Conservation (phyloP, 2,888 invertebrate genomes). For the Phyllotreta striolata region DNA sequence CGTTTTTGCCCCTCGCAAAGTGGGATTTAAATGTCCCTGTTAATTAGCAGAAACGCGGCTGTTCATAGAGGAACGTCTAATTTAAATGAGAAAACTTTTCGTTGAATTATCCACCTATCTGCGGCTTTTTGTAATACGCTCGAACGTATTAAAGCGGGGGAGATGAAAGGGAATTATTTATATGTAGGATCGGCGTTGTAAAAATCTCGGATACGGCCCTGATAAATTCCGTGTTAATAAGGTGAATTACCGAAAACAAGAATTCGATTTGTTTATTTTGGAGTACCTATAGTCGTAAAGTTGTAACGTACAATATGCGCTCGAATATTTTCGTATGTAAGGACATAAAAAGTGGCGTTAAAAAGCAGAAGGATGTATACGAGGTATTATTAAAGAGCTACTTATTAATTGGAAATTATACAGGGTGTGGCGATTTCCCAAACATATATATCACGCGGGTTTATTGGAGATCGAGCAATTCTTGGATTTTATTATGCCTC, state of each 20-base stretch:
- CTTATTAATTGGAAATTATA: no score
- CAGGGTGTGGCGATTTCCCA: no score
- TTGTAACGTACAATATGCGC: constrained; percentile 26
- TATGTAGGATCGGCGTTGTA: no score
- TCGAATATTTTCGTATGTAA: constrained; percentile 16
- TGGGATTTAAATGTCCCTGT: constrained; percentile 13
- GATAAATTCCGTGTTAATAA: no score
- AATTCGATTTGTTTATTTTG: constrained; percentile 37
- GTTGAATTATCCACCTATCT: no score
- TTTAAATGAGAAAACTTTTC: constrained; percentile 25
- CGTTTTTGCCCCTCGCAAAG: constrained; percentile 3
- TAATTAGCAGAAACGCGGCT: constrained; percentile 27
- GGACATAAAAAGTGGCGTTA: constrained; percentile 36
- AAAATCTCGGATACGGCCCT: no score
- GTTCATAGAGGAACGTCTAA: constrained; percentile 23
- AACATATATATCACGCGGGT: no score
- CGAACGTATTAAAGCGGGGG: no score
- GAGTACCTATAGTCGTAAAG: constrained; percentile 35
- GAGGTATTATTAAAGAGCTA: constrained; percentile 1
- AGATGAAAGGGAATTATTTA: no score
- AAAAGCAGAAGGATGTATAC: constrained; percentile 27
- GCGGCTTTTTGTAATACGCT: no score
- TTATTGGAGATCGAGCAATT: no score
- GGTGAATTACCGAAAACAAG: constrained; percentile 24
- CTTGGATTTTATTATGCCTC: no score